Base-by-base conservation (phyloP, 2,797 vertebrate species). In the Tangara arthus region DNA sequence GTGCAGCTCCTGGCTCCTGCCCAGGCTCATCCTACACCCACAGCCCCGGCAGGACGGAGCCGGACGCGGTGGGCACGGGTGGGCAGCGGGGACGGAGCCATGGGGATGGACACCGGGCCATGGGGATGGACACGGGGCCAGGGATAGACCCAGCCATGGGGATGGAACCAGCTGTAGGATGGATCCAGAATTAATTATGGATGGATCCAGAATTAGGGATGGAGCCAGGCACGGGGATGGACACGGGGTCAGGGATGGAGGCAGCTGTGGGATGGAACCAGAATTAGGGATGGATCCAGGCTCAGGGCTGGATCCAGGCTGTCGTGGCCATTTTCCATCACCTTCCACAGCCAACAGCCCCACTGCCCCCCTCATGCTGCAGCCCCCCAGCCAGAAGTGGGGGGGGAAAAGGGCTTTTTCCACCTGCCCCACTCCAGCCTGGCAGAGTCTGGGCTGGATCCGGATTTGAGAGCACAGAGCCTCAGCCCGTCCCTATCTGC, bases 401-500 rank as follows among this genome's bases (percentile, higher is more conserved):
- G 30, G 0, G 0, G 27, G 2, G 3, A 2, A 3, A 23, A 47
- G 46, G 4, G 6, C 2, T 47, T 82, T 86, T 64, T 1, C 60
- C 23, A 1, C 34, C 57, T 24, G 42, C 28, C 44, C 16, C 0
- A 0, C 37, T 68, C 34, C 56, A 26, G 6, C 53, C 69, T 0
- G 0, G 41, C 11, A 50, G 23, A 37, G 15, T 8, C 26, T 3
- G 46, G 28, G 6, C 13, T 17, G 39, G 44, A 8, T 17, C 10
- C 21, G 55, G 2, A 4, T 10, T 57, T 8, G 70, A 19, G 22
- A 39, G 17, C 60, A 21, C 10, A 3, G 11, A 61, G 16, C 11
- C 37, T 26, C 5, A 0, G 4, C 66, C 8, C 3, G 3, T 15
- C 35, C 24, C 32, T 16, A 0, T 17, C 30, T 18, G 61, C 28